Evolutionary conservation across 1,140 invertebrate genomes (phyloP).

Genomic region (Dufourea novaeangliae): DNA sequence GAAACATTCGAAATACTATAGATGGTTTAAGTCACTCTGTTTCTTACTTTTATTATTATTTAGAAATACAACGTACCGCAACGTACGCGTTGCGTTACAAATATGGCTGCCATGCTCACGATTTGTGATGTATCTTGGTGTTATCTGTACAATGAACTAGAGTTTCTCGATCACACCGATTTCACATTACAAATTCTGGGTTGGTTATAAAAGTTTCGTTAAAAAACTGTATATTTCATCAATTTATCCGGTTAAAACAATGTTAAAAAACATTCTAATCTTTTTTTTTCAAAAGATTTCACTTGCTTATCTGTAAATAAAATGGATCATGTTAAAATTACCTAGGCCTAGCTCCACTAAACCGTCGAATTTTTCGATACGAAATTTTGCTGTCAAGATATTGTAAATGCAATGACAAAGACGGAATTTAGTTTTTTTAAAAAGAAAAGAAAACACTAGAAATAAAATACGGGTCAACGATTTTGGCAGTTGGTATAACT

Average conservation of each 20-base stretch:
- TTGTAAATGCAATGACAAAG: constrained; percentile 43
- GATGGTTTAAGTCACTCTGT: constrained; percentile 63
- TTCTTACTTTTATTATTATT: constrained; percentile 50
- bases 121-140: constrained; percentile 67
- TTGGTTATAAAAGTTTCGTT: background rate
- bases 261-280: constrained; percentile 25
- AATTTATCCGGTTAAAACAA: constrained; percentile 12
- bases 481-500: constrained; percentile 49
- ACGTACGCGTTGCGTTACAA: constrained; percentile 48
- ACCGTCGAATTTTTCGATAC: constrained; percentile 36
- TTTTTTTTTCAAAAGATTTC: constrained; percentile 25
- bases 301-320: constrained; percentile 23
- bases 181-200: background rate
- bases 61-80: constrained; percentile 51
- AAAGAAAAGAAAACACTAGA: constrained; percentile 30
- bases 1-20: constrained; percentile 66
- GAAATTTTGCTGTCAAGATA: constrained; percentile 36
- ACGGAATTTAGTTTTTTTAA: background rate
- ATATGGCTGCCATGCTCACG: constrained; percentile 70
- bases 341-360: constrained; percentile 56
- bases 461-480: constrained; percentile 36
- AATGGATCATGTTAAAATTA: constrained; percentile 36
- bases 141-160: constrained; percentile 39
- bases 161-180: constrained; percentile 25
- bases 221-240: background rate